These are phyloP conservation scores for Agriopis leucophaearia DNA, from an alignment of 2,888 invertebrate species.

Conservation along the genomic window DNA sequence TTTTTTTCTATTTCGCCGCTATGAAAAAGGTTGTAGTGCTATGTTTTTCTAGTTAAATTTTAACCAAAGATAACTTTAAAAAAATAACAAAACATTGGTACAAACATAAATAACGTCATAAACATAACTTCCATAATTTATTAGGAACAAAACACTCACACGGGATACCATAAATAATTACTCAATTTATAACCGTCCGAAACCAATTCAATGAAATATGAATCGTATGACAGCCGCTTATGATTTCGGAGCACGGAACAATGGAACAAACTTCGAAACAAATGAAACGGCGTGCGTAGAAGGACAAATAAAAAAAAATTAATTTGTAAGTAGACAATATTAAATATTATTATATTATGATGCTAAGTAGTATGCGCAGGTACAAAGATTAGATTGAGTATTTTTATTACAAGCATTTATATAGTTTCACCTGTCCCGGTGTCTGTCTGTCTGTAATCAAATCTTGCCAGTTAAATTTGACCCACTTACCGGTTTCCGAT, in stretches of 20 bases:
- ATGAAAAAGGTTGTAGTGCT: too few relatives aligned
- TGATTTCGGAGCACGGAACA: conserved; percentile 40
- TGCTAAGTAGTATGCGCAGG: too few relatives aligned
- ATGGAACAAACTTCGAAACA: conserved; percentile 29
- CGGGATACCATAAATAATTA: conserved; percentile 35
- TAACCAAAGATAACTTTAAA: too few relatives aligned
- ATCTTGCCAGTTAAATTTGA: too few relatives aligned
- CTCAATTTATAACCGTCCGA: conserved; percentile 28
- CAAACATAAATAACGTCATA: conserved; percentile 2
- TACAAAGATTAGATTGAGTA: too few relatives aligned
- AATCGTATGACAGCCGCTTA: conserved; percentile 36
- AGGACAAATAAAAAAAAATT: conserved; percentile 28
- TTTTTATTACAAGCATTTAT: too few relatives aligned
- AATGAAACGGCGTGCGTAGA: conserved; percentile 26
- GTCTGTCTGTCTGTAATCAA: too few relatives aligned
- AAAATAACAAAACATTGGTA: not conserved
- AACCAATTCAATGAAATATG: conserved; percentile 34
- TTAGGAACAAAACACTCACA: conserved; percentile 24
- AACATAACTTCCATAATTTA: conserved; percentile 10
- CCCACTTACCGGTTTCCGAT: too few relatives aligned
- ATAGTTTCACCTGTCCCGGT: too few relatives aligned
- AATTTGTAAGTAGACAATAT: conserved; percentile 9
- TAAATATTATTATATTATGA: not conserved
- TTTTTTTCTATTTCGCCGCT: not conserved
- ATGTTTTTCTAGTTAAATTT: too few relatives aligned